Percentiles rank a stretch among this genome's conserved stretches.
Conservation (phyloP, 2,888 invertebrate genomes). For the Hecatera dysodea region DNA sequence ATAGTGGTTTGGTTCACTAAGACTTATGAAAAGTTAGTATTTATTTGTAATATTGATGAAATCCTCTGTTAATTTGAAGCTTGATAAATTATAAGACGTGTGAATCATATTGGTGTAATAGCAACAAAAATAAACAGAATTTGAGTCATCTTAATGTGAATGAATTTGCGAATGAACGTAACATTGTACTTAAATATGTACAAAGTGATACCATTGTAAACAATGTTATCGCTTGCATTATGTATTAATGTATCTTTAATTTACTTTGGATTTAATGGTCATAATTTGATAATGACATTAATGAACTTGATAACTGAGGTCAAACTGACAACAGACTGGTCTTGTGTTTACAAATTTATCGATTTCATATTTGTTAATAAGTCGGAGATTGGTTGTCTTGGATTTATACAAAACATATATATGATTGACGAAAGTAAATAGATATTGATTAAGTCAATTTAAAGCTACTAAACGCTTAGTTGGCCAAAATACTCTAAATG, state of each 20-base stretch:
- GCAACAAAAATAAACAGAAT: slow-evolving; percentile 67
- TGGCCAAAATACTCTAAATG: background rate
- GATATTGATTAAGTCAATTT: background rate
- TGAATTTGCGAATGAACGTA: slow-evolving; percentile 65
- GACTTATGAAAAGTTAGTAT: slow-evolving; percentile 43
- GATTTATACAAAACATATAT: background rate
- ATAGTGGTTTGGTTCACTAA: slow-evolving; percentile 83
- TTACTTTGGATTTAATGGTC: slow-evolving; percentile 48
- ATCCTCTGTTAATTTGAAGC: slow-evolving; percentile 17
- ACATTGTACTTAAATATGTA: slow-evolving; percentile 64
- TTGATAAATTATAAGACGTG: slow-evolving; percentile 14
- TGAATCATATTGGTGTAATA: slow-evolving; percentile 53
- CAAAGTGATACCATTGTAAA: slow-evolving; percentile 73
- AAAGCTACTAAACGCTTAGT: background rate
- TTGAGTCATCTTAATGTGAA: slow-evolving; percentile 73
- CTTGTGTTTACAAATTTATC: slow-evolving; percentile 46
- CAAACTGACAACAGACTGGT: slow-evolving; percentile 25
- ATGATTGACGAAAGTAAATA: background rate
- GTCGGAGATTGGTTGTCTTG: slow-evolving; percentile 8
- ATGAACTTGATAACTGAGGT: slow-evolving; percentile 57
- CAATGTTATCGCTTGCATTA: slow-evolving; percentile 69
- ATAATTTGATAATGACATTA: slow-evolving; percentile 55
- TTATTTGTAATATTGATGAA: slow-evolving; percentile 32
- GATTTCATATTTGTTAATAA: slow-evolving; percentile 13
- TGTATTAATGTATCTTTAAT: slow-evolving; percentile 51